Conservation (phyloP, 1,140 invertebrate genomes). For the Battus philenor region DNA sequence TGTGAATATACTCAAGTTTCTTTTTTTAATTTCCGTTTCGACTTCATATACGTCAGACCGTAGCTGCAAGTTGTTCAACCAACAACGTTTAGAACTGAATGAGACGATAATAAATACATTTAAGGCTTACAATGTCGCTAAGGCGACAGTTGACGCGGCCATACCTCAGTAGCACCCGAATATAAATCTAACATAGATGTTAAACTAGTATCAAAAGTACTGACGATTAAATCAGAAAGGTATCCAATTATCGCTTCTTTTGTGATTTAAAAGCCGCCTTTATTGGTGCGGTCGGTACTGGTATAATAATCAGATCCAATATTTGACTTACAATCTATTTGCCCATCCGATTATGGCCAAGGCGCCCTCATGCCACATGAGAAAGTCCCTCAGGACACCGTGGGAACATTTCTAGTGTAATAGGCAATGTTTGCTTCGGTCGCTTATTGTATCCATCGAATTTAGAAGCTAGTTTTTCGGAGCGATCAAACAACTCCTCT, state of each 20-base stretch:
- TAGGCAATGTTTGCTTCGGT: constrained; percentile 58
- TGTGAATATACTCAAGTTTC: too few species aligned
- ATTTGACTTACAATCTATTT: constrained; percentile 65
- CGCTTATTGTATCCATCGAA: constrained; percentile 45
- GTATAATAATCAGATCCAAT: constrained; percentile 58
- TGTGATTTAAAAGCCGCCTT: constrained; percentile 66
- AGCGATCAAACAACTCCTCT: constrained; percentile 40
- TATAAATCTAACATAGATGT: constrained; percentile 25
- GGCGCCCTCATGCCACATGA: constrained; percentile 55
- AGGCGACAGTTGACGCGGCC: neutral
- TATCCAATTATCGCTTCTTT: constrained; percentile 62
- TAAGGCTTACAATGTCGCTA: constrained; percentile 6
- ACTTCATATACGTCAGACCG: too few species aligned
- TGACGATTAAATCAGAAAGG: constrained; percentile 45
- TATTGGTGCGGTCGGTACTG: constrained; percentile 23
- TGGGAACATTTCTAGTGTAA: constrained; percentile 55
- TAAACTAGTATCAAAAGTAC: constrained; percentile 52
- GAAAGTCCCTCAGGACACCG: constrained; percentile 58
- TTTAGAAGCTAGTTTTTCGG: constrained; percentile 47
- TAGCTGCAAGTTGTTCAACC: too few species aligned
- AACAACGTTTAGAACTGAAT: constrained; percentile 7
- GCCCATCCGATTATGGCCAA: constrained; percentile 38
- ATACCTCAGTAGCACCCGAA: constrained; percentile 19
- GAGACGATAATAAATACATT: constrained; percentile 5
- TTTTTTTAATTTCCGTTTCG: too few species aligned